A percentile compares a stretch with the other conserved stretches of the same genome.
phyloP scores from a whole-genome alignment of 1,140 invertebrate species.

The Streblospio benedicti region DNA sequence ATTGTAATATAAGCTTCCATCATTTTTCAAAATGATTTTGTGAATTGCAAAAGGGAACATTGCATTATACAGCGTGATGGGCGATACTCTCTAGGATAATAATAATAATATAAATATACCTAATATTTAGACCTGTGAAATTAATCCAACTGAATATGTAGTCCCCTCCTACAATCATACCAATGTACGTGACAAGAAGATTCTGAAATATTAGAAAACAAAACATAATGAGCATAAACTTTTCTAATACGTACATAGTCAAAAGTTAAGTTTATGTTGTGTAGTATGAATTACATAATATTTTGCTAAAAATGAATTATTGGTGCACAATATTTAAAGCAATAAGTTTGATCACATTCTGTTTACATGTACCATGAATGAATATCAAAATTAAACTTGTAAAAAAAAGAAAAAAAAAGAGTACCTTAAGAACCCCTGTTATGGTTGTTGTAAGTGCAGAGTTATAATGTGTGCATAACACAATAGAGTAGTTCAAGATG shows the following conservation, averaged over 20 bases:
- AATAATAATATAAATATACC: slow-evolving; percentile 34
- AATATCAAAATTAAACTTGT: no score
- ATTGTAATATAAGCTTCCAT: no score
- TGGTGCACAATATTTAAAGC: no score
- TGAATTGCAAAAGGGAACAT: no score
- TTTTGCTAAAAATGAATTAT: no score
- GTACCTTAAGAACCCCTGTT: slow-evolving; percentile 64
- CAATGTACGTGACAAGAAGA: slow-evolving; percentile 55
- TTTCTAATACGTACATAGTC: neutral
- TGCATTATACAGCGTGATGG: no score
- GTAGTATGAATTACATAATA: no score
- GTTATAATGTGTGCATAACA: slow-evolving; percentile 91
- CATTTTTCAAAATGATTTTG: no score
- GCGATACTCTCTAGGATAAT: slow-evolving; percentile 14
- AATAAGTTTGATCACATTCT: no score
- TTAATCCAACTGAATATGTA: slow-evolving; percentile 89
- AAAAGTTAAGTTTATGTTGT: no score
- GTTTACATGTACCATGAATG: no score
- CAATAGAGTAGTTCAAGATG: slow-evolving; percentile 84
- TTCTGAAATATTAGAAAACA: no score
- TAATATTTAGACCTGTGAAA: slow-evolving; percentile 86
- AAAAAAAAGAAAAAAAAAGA: neutral
- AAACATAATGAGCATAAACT: slow-evolving; percentile 30
- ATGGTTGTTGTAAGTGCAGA: slow-evolving; percentile 97
- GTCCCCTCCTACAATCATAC: slow-evolving; percentile 95